Evolutionary conservation across 2,888 invertebrate species (phyloP), one percentile per base, ranked within the genome.

Genomic region (Philonicus albiceps): DNA sequence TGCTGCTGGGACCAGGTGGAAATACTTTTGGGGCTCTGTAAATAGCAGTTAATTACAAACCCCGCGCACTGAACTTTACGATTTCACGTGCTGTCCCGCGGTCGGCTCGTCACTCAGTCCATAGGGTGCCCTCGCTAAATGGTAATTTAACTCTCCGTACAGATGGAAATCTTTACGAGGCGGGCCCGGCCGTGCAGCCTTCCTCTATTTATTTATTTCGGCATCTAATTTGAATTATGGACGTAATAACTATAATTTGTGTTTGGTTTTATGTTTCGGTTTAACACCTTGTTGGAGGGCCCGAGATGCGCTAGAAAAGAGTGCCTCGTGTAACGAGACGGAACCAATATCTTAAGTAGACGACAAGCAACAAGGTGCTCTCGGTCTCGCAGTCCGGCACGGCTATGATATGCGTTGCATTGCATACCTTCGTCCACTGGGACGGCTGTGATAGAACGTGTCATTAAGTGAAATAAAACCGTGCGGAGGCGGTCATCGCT

Each of bases 241-340:
- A 34, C 53, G 86, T 86, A 87, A 87, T 87, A 87, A 84, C 87
- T 87, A 87, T 87, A 87, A 87, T 87, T 87, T 86, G 86, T 87
- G 86, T 87, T 87, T 87, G 87, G 84, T 83, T 87, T 87, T 87
- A 87, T 86, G 84, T 87, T 83, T 87, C 86, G 86, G 87, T 87
- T 87, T 87, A 87, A 86, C 87, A 87, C 87, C 87, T 87, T 87
- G 87, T 87, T 87, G 83, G 53, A 83, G 80, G 78, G 80, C 27
- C 53, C 64, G 64, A 11, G 22, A 64, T 64, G 49, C 43, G 49
- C 34, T 80, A 64, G 53, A 80, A 49, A 80, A 80, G 30, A 43
- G 76, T n/a, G n/a, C n/a, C 11, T n/a, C 80, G 30, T 13, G 53
- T 49, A 80, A 53, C 53, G 80, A 80, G 80, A 80, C 53, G 49